Base-by-base conservation (phyloP, 2,113 vertebrate species). In the Syngnathoides biaculeatus region DNA sequence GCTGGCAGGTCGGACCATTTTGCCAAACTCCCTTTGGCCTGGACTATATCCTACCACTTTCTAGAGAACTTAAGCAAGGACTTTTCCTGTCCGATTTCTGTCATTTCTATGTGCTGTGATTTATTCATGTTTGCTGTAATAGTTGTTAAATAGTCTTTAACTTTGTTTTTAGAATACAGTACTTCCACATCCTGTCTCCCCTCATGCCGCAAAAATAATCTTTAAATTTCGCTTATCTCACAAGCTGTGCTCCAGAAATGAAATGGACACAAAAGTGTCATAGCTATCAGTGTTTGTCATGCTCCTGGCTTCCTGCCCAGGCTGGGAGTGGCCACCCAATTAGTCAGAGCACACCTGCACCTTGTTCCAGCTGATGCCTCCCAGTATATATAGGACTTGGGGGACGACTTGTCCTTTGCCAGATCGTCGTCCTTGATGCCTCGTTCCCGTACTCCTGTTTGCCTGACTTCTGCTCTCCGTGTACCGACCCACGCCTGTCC, bases 231-330 rank as follows among this genome's bases (percentile, higher is more conserved):
- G 65, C 55, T 77, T 60, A 65, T 68, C 78, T 78, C 40, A 63
- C 66, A 82, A 77, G 80, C 72, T 64, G 42, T 83, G 84, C 66
- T 85, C 87, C 75, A 86, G 69, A 87, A 84, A 79, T 82, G 88
- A 84, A 85, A 84, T 26, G 4, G 67, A 66, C 77, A 72, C 71
- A 81, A 68, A 75, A 69, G 70, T 83, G 75, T 85, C 56, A 39
- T 75, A 65, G 58, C 40, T 45, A 45, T 61, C 61, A 26, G 61
- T 20, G n/a, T n/a, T n/a, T n/a, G n/a, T n/a, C n/a, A n/a, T n/a
- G n/a, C n/a, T n/a, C n/a, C n/a, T n/a, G n/a, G n/a, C n/a, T n/a
- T n/a, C n/a, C n/a, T n/a, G n/a, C n/a, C n/a, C n/a, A n/a, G n/a
- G n/a, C n/a, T n/a, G n/a, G n/a, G n/a, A n/a, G n/a, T n/a, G n/a